Base-by-base conservation (phyloP, 2,888 invertebrate species). In the Baccha elongata region DNA sequence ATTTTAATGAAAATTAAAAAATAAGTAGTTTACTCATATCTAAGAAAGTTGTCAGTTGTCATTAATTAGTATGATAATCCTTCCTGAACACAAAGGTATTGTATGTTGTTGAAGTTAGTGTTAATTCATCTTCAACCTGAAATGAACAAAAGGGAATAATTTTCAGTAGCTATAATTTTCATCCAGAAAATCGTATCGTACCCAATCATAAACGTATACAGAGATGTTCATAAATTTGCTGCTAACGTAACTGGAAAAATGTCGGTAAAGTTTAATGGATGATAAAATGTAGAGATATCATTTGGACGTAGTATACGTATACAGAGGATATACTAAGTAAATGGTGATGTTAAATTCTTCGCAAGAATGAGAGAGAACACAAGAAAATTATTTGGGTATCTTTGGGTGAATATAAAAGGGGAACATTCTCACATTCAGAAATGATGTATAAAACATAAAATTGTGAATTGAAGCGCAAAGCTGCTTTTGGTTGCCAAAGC, bases 211-310 rank as follows among this genome's bases (percentile, higher is more conserved):
- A 71, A 75, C 65, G 75, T 71, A 32, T 60, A 55, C 71, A 71
- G 79, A 68, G 75, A 71, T 52, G 71, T 71, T 81, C 75, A 76
- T 81, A 81, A 81, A 81, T 81, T 76, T 81, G 60, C 71, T 81
- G 81, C 81, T 65, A 81, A 81, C 81, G 29, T 53, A 81, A 76
- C 81, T 81, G 76, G 81, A 81, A 81, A 81, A 81, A 81, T 81
- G 76, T 76, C 81, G 76, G 81, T 76, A 76, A 76, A 76, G 81
- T 81, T 81, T 75, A 81, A 81, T 81, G 76, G 76, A 81, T 81
- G 71, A 81, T 76, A 81, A 81, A 81, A 76, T 76, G 71, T 76
- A 53, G 52, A 81, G 71, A 76, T 72, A 81, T 65, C 60, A 81
- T 71, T 75, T 50, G 75, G 58, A 64, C 60, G 64, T 37, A 37